Base-by-base conservation (phyloP, 2,113 vertebrate species). In the Thoracochromis brauschi region DNA sequence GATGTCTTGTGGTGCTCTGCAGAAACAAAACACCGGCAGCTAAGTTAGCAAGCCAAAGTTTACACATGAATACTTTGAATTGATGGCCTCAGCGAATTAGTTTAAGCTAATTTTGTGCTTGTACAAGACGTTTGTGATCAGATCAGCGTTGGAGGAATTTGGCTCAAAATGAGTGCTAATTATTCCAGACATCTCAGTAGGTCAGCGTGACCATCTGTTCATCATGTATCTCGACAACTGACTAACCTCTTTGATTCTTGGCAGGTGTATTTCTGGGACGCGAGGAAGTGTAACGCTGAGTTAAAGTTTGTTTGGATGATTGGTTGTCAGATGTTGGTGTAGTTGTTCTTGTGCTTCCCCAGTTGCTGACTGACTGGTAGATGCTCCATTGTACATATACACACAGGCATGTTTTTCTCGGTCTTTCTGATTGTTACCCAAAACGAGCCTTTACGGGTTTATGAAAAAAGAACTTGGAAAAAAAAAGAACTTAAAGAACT, bases 1-100 rank as follows among this genome's bases (percentile, higher is more conserved):
- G 88, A 92, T 91, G 91, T 94, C 84, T 91, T 55, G 83, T 83
- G 80, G 51, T 86, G 79, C 68, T 86, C 75, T 78, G 73, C 71
- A 60, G 42, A 47, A 60, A 42, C 86, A 86, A 91, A 21, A 60
- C 21, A 19, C 4, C n/a, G 3, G 6, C 4, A 54, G 33, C 83
- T 71, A 45, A 57, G 81, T 79, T 63, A 47, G 54, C 58, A 85
- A 49, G 53, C 84, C 84, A 84, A 65, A 13, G 38, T 80, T 45
- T 79, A 42, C 21, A 57, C 40, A 75, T 38, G n/a, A 8, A 4
- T 24, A 45, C 38, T 68, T 81, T 4, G 26, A 8, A 47, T 86
- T 47, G 42, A 42, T 73, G 19, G 35, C 35, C 35, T 35, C 21
- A 55, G 4, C 21, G 6, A 57, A 85, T 12, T 11, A 51, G 75